These are phyloP conservation scores for Synergus itoensis DNA, from an alignment of 2,888 invertebrate genomes.

Conservation along the genomic window DNA sequence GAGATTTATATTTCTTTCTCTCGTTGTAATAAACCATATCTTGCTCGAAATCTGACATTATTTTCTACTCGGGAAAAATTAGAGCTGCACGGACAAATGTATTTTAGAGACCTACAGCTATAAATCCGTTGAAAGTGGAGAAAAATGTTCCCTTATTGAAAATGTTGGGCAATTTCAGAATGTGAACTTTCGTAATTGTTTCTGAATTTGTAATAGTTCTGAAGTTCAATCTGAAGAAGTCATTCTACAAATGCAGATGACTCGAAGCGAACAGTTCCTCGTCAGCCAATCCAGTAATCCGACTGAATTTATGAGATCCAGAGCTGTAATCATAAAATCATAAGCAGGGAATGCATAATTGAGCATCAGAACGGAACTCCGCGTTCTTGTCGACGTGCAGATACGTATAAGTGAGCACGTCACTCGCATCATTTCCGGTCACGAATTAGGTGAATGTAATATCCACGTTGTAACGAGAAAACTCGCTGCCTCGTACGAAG, in stretches of 20 bases:
- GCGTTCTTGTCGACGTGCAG: slow-evolving; percentile 50
- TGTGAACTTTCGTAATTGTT: background rate
- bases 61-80: too few species aligned
- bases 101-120: too few species aligned
- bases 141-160: background rate
- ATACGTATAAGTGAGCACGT: slow-evolving; percentile 52
- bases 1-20: background rate
- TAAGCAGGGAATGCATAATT: slow-evolving; percentile 60
- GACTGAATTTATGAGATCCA: slow-evolving; percentile 59
- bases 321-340: slow-evolving; percentile 64
- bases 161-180: background rate
- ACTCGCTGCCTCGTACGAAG: slow-evolving; percentile 14
- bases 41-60: background rate
- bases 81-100: too few species aligned
- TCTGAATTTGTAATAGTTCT: slow-evolving; percentile 1
- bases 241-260: slow-evolving; percentile 25
- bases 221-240: background rate
- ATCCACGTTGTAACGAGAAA: slow-evolving; percentile 51
- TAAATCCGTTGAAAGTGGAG: too few species aligned
- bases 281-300: slow-evolving; percentile 57
- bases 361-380: slow-evolving; percentile 60
- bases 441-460: slow-evolving; percentile 57
- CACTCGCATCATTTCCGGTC: slow-evolving; percentile 60
- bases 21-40: background rate
- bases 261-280: slow-evolving; percentile 49